A percentile compares a stretch with the other conserved stretches of the same genome.
Conservation (phyloP, 2,888 invertebrate genomes). For the Megaustenia siamemsis region DNA sequence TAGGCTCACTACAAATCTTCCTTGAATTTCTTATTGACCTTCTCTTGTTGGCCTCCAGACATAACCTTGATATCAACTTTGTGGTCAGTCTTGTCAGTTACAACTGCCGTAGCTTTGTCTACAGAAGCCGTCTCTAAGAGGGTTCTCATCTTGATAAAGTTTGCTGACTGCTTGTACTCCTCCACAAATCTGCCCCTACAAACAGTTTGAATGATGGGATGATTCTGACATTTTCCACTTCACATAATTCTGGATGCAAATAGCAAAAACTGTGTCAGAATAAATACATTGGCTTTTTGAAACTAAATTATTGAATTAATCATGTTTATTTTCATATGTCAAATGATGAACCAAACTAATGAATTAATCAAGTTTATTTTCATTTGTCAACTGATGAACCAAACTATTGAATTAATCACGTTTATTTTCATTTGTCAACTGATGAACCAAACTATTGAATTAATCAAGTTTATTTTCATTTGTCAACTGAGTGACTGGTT, state of each 20-base stretch:
- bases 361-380: too few species aligned
- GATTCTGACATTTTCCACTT: not conserved
- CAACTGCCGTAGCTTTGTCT: not conserved
- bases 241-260: constrained; percentile 38
- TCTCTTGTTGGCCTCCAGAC: not conserved
- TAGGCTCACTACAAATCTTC: not conserved
- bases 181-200: constrained; percentile 41
- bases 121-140: constrained; percentile 43
- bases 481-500: too few species aligned
- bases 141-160: constrained; percentile 19
- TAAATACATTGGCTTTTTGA: not conserved
- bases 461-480: too few species aligned
- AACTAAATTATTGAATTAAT: not conserved
- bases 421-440: too few species aligned
- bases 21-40: not conserved
- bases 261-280: not conserved
- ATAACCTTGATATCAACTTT: constrained; percentile 9
- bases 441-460: too few species aligned
- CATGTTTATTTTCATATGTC: too few species aligned
- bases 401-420: too few species aligned
- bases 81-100: not conserved
- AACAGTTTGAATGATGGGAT: constrained; percentile 50
- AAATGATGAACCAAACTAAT: too few species aligned
- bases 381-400: too few species aligned
- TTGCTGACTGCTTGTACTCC: constrained; percentile 36